Percentiles rank a stretch among this genome's conserved stretches.
These are phyloP conservation scores for Portunus trituberculatus DNA, from an alignment of 1,140 invertebrate genomes.

Conservation along the genomic window DNA sequence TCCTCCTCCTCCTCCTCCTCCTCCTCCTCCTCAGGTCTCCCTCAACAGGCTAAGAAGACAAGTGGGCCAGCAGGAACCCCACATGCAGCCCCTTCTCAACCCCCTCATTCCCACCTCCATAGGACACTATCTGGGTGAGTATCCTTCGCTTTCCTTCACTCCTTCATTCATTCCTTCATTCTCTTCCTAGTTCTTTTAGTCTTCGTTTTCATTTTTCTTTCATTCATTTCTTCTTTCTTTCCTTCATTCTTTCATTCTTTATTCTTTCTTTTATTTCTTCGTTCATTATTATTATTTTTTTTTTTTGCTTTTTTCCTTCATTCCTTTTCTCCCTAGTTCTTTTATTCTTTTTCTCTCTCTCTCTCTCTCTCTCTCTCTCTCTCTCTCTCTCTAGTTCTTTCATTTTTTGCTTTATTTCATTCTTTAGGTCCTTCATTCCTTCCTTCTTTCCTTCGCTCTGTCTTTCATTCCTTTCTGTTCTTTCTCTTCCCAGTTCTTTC, in stretches of 20 bases:
- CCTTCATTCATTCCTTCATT: background rate
- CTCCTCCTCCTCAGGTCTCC: conserved; percentile 1
- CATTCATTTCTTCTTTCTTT: background rate
- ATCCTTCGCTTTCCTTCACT: background rate
- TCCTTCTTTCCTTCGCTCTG: background rate
- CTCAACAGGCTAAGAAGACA: background rate
- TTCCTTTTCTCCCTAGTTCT: background rate
- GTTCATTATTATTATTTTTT: too few relatives aligned
- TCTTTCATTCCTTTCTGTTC: background rate
- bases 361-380: background rate
- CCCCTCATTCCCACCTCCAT: conserved; percentile 43
- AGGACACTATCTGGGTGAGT: conserved; percentile 50
- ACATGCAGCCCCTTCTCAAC: background rate
- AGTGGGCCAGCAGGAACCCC: background rate
- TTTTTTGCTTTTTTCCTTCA: background rate
- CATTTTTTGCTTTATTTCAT: background rate
- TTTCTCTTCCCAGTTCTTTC: background rate
- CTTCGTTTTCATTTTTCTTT: background rate
- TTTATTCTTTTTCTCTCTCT: background rate
- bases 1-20: conserved; percentile 16
- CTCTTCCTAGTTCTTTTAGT: background rate
- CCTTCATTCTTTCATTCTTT: background rate
- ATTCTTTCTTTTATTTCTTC: background rate
- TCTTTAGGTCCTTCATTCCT: background rate
- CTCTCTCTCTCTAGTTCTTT: background rate